Evolutionary conservation across 92 coral and sea anemone species (phyloP).

Genomic region (Zoanthus gigantus): DNA sequence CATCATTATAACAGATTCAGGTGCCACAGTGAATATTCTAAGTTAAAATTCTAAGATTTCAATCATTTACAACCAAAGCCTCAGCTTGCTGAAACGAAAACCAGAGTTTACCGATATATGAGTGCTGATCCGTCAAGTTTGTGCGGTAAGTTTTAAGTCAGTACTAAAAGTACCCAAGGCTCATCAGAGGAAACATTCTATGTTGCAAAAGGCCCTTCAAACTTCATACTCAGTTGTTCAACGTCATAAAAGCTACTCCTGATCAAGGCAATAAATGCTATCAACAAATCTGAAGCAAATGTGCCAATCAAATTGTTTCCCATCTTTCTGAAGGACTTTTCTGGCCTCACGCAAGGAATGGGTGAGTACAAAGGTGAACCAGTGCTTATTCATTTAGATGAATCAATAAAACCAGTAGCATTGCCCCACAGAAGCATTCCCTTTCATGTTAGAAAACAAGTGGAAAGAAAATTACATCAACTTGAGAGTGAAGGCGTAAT

Average conservation of each 20-base stretch:
- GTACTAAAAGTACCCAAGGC: conserved; percentile 29
- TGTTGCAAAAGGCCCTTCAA: conserved; percentile 67
- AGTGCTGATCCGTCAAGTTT: conserved; percentile 51
- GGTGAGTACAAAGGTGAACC: conserved; percentile 70
- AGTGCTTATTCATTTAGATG: conserved; percentile 60
- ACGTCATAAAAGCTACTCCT: conserved; percentile 56
- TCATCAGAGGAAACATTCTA: conserved; percentile 64
- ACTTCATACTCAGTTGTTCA: conserved; percentile 60
- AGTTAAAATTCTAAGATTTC: conserved; percentile 60
- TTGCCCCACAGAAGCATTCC: conserved; percentile 66
- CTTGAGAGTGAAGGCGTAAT: conserved; percentile 61
- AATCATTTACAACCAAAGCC: conserved; percentile 53
- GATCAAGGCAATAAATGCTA: conserved; percentile 60
- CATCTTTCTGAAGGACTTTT: conserved; percentile 55
- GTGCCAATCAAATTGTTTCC: conserved; percentile 60
- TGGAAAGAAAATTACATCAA: conserved; percentile 49
- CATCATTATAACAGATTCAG: conserved; percentile 64
- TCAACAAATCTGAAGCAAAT: conserved; percentile 36
- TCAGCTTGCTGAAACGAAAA: conserved; percentile 46
- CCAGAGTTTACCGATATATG: conserved; percentile 69
- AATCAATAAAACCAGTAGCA: conserved; percentile 64
- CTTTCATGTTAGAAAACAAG: conserved; percentile 63
- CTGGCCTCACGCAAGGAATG: conserved; percentile 53
- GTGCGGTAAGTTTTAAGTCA: conserved; percentile 53
- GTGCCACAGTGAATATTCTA: conserved; percentile 66